A percentile compares a stretch with the other conserved stretches of the same genome.
Evolutionary conservation across 2,888 invertebrate species (phyloP).

Genomic region (Germaria angustata): DNA sequence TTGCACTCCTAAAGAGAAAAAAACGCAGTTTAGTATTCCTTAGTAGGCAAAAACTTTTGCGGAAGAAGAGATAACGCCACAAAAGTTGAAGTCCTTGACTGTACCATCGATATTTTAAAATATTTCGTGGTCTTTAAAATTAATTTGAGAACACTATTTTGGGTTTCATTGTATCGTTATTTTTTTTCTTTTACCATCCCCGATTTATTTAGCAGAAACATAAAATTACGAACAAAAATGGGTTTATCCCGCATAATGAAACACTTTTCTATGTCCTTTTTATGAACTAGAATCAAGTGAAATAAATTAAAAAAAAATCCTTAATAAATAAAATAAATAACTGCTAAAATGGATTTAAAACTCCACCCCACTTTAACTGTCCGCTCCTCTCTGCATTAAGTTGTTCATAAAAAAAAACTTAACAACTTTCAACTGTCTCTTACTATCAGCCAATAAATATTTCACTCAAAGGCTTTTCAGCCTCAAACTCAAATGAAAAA

Average conservation of each 20-base stretch:
- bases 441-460: background rate
- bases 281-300: constrained; percentile 44
- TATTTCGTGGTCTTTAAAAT: too few species aligned
- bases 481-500: background rate
- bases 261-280: constrained; percentile 68
- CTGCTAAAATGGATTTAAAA: constrained; percentile 20
- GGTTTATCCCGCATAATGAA: constrained; percentile 75
- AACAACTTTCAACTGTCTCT: constrained; percentile 31
- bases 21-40: too few species aligned
- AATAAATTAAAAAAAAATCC: constrained; percentile 66
- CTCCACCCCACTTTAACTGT: background rate
- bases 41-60: too few species aligned
- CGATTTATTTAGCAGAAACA: constrained; percentile 7
- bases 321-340: constrained; percentile 60
- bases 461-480: background rate
- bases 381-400: too few species aligned
- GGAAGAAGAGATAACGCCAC: too few species aligned
- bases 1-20: too few species aligned
- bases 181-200: background rate
- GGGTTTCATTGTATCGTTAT: background rate
- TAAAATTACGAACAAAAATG: constrained; percentile 61
- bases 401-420: background rate
- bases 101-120: too few species aligned
- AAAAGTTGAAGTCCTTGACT: too few species aligned
- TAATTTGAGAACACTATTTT: background rate